Conservation (phyloP, 2,797 vertebrate species). For the Delichon dasypus region DNA sequence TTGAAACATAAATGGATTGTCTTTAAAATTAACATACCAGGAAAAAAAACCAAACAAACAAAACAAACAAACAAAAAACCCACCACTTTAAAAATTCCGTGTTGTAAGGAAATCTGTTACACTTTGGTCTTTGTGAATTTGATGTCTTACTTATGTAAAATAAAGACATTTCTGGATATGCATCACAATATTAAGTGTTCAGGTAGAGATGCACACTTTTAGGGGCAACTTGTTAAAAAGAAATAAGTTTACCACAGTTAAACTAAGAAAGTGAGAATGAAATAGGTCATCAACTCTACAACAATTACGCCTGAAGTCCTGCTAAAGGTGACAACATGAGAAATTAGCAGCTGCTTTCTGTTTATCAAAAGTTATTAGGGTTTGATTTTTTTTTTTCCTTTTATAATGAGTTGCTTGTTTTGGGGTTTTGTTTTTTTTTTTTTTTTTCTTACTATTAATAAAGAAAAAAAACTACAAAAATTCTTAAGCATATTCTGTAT, state of each 20-base stretch:
- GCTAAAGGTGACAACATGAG: not conserved
- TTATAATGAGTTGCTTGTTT: not conserved
- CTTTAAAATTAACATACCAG: not conserved
- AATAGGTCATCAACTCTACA: constrained; percentile 36
- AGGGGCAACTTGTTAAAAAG: constrained; percentile 53
- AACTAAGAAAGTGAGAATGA: constrained; percentile 37
- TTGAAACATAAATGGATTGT: not conserved
- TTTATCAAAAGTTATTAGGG: not conserved
- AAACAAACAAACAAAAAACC: not conserved
- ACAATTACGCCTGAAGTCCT: not conserved
- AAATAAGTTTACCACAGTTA: constrained; percentile 52
- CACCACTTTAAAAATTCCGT: constrained; percentile 24
- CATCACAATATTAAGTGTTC: constrained; percentile 42
- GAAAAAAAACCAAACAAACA: too few relatives aligned
- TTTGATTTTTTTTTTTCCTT: not conserved
- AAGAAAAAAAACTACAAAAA: not conserved
- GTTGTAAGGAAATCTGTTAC: constrained; percentile 40
- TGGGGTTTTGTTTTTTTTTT: too few relatives aligned
- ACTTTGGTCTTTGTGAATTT: constrained; percentile 58
- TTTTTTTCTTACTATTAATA: not conserved
- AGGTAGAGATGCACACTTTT: constrained; percentile 43
- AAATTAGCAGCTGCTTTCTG: not conserved
- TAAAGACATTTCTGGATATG: constrained; percentile 36
- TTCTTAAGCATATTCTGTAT: not conserved
- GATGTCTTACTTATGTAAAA: constrained; percentile 60